Evolutionary conservation across 2,888 invertebrate species (phyloP).

Genomic region (Xanthia icteritia): DNA sequence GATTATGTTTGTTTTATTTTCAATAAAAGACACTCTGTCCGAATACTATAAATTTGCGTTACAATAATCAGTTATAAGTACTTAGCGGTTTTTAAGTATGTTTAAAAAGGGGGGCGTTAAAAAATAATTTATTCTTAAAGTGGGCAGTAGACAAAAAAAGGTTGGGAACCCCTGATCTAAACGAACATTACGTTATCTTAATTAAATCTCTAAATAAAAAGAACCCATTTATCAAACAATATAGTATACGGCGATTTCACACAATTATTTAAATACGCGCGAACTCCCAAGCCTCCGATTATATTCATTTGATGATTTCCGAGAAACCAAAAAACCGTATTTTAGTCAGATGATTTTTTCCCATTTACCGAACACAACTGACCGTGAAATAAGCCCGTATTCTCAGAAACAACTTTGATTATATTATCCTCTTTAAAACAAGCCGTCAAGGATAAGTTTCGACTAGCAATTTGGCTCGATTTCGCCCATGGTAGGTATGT

Average conservation of each 20-base stretch:
- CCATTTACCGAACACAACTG: constrained; percentile 77
- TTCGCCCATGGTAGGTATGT: constrained; percentile 36
- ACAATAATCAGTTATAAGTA: too few species aligned
- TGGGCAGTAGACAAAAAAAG: too few species aligned
- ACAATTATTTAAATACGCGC: constrained; percentile 20
- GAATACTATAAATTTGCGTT: too few species aligned
- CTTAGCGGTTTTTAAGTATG: too few species aligned
- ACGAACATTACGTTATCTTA: constrained; percentile 9
- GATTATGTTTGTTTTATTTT: too few species aligned
- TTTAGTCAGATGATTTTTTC: constrained; percentile 44
- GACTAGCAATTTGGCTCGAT: constrained; percentile 47
- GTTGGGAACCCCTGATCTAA: too few species aligned
- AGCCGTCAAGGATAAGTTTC: constrained; percentile 47
- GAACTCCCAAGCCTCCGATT: constrained; percentile 3
- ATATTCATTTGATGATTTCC: constrained; percentile 56
- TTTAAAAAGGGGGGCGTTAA: too few species aligned
- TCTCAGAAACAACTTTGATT: constrained; percentile 79
- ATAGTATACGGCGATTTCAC: constrained; percentile 23
- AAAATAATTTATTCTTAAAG: too few species aligned
- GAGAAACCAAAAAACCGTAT: constrained; percentile 51
- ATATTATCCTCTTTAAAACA: constrained; percentile 67
- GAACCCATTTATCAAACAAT: constrained; percentile 34
- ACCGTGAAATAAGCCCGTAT: constrained; percentile 82
- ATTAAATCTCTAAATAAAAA: constrained; percentile 27
- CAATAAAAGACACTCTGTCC: too few species aligned